phyloP scores from a whole-genome alignment of 2,113 vertebrate genomes.

The Apodemus sylvaticus region DNA sequence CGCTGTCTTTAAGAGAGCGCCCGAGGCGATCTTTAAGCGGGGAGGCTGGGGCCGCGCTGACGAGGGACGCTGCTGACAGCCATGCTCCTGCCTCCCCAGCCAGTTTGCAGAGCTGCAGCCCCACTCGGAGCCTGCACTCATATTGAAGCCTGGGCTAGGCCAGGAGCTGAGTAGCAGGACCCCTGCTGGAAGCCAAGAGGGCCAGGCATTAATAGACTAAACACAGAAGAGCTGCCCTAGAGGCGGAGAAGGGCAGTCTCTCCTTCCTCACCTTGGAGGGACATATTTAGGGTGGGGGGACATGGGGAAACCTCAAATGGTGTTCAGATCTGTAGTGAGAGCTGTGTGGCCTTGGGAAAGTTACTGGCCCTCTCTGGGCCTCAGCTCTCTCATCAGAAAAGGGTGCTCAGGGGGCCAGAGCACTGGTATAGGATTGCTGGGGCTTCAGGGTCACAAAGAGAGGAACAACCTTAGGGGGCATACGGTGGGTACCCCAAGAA shows the following conservation, averaged over 20 bases:
- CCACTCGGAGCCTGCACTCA: slow-evolving; percentile 1
- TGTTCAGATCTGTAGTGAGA: not conserved
- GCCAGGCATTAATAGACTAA: not conserved
- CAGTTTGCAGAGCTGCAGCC: not conserved
- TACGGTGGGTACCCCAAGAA: not conserved
- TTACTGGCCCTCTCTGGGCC: not conserved
- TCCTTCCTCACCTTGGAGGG: not conserved
- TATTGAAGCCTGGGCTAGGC: slow-evolving; percentile 11
- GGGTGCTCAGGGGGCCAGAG: not conserved
- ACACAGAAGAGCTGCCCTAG: not conserved
- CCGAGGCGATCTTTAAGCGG: slow-evolving; percentile 73
- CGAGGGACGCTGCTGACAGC: slow-evolving; percentile 65
- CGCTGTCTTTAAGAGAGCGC: slow-evolving; percentile 78
- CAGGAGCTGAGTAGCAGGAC: not conserved
- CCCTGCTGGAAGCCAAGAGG: not conserved
- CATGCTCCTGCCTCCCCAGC: not conserved
- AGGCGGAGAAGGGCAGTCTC: not conserved
- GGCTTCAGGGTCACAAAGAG: not conserved
- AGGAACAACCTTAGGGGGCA: not conserved
- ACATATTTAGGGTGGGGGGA: not conserved
- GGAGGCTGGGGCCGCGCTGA: slow-evolving; percentile 74
- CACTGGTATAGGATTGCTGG: rapidly evolving
- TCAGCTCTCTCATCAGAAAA: not conserved
- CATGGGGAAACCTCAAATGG: not conserved
- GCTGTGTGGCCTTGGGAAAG: not conserved